Evolutionary conservation across 2,888 invertebrate genomes (phyloP), one percentile per base, ranked within the genome.

Genomic region (Acleris laterana): DNA sequence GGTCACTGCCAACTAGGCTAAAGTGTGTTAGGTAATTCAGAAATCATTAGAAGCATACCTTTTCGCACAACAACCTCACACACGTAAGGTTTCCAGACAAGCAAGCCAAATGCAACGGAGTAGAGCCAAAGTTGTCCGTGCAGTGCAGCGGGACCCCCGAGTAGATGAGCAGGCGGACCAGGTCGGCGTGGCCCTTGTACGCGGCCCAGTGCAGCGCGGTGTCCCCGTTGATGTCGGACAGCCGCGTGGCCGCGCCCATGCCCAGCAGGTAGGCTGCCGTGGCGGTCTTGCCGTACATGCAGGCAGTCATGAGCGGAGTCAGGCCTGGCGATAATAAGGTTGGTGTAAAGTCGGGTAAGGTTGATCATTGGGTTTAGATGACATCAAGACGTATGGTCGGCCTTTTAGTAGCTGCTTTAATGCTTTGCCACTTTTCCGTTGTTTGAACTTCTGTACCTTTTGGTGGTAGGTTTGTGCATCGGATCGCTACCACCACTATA

Each of bases 181-280:
- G 88, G 79, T 98, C 98, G 0, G 97, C 96, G 76, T 98, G 97
- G 0, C 97, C 98, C 86, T 98, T 98, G 84, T 98, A 98, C 0
- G 98, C 97, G 0, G 98, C 98, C 98, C 98, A 98, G 80, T 98
- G 98, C 38, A 98, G 89, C 0, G 98, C 98, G 0, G 97, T 97
- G 79, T 98, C 98, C 0, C 98, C 98, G 80, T 98, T 98, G 73
- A 97, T 97, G 77, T 98, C 98, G 1, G 97, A 96, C 55, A 97
- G 93, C 78, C 97, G 96, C 71, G 97, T 96, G 1, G 96, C 94
- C 0, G 98, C 98, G 3, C 97, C 98, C 95, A 97, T 97, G 32
- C 98, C 98, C 59, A 98, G 93, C 0, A 98, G 92, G 84, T 97
- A 98, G 0, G 98, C 98, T 0, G 98, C 98, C 0, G 98, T 96